Conservation (phyloP, 2,888 invertebrate species). For the Caenorhabditis imperialis region DNA sequence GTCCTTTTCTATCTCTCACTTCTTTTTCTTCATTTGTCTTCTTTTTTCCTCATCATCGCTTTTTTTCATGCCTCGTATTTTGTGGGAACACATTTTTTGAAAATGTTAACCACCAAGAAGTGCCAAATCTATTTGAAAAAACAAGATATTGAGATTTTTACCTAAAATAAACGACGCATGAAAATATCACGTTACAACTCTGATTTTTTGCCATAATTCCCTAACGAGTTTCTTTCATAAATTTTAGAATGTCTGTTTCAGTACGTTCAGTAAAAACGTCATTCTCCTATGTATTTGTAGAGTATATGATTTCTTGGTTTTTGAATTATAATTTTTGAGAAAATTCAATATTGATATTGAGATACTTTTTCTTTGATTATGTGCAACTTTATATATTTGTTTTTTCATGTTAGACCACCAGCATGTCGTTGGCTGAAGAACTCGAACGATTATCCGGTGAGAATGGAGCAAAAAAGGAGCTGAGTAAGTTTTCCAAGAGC, state of each 20-base stretch:
- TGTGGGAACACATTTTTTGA: constrained; percentile 14
- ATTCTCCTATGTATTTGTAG: too few relatives aligned
- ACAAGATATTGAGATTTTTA: background rate
- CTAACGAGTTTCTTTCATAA: constrained; percentile 7
- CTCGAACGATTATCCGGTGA: constrained; percentile 65
- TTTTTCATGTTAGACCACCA: constrained; percentile 38
- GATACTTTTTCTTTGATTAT: too few relatives aligned
- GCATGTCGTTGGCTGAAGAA: constrained; percentile 67
- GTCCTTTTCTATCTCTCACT: constrained; percentile 36
- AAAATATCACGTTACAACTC: constrained; percentile 47
- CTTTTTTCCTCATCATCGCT: constrained; percentile 21
- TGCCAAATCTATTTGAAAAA: constrained; percentile 13
- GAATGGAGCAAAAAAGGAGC: constrained; percentile 60
- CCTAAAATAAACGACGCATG: constrained; percentile 42
- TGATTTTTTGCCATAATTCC: constrained; percentile 3
- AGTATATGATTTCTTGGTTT: too few relatives aligned
- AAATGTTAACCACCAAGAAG: constrained; percentile 13
- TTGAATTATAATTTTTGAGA: background rate
- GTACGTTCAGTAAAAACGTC: too few relatives aligned
- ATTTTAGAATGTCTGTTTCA: too few relatives aligned
- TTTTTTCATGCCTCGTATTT: constrained; percentile 8
- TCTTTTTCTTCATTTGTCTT: constrained; percentile 7
- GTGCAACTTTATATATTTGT: background rate
- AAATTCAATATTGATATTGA: too few relatives aligned
- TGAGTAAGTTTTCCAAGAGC: constrained; percentile 61